These are phyloP conservation scores for Pachycephus smyrnensis DNA, from an alignment of 2,888 invertebrate species.

Conservation along the genomic window DNA sequence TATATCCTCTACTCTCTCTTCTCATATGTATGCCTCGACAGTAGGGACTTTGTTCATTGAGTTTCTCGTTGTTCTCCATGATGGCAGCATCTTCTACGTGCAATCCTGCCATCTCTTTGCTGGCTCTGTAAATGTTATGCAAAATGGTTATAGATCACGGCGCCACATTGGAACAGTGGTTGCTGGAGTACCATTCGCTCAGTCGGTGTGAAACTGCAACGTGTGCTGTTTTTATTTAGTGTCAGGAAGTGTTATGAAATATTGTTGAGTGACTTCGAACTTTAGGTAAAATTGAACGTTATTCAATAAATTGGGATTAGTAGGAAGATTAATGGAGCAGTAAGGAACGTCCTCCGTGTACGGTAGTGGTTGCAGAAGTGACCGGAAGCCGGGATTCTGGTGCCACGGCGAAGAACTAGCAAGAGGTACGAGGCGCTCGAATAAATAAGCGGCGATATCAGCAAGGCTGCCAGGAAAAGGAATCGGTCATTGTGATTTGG, in stretches of 20 bases:
- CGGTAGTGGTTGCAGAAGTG: not conserved
- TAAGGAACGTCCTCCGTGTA: not conserved
- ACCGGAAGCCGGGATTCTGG: conserved; percentile 21
- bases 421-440: conserved; percentile 15
- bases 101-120: not conserved
- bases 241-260: not conserved
- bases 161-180: not conserved
- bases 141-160: not conserved
- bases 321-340: not conserved
- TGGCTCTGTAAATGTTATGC: not conserved
- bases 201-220: not conserved
- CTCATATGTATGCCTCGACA: not conserved
- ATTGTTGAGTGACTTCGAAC: not conserved
- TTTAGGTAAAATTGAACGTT: not conserved
- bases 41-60: not conserved
- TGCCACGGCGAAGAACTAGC: conserved; percentile 14
- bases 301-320: not conserved
- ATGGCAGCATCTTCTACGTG: not conserved
- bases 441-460: conserved; percentile 11
- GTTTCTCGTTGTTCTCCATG: not conserved
- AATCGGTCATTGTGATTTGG: not conserved
- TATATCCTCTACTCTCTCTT: not conserved
- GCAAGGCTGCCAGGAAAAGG: not conserved
- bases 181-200: not conserved
- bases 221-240: not conserved